A percentile compares a stretch with the other conserved stretches of the same genome.
phyloP scores from a whole-genome alignment of 2,797 vertebrate genomes.

The Enteromius mattozi region DNA sequence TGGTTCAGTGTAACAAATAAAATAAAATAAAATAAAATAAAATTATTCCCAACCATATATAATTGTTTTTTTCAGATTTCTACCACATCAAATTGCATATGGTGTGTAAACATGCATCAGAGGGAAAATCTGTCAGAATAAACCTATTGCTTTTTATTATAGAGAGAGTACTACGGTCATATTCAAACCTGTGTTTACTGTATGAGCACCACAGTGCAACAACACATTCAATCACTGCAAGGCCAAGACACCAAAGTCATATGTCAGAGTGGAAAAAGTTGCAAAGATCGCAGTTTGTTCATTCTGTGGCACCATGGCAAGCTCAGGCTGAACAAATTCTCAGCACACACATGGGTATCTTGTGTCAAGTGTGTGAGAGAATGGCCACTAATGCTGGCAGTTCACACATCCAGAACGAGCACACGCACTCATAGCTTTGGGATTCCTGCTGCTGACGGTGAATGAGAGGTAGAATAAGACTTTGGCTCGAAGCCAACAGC shows the following conservation, averaged over 20 bases:
- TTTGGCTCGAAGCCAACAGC: slow-evolving; percentile 37
- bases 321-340: slow-evolving; percentile 6
- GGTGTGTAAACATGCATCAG: background rate
- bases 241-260: background rate
- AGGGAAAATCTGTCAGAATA: background rate
- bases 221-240: background rate
- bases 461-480: slow-evolving; percentile 36
- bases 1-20: background rate
- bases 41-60: background rate
- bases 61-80: background rate
- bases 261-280: background rate
- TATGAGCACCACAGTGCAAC: background rate
- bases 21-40: background rate
- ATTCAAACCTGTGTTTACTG: background rate
- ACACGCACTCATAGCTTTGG: slow-evolving; percentile 25
- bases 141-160: background rate
- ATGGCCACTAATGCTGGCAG: slow-evolving; percentile 15
- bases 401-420: slow-evolving; percentile 31
- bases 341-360: background rate
- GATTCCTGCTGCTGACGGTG: slow-evolving; percentile 34
- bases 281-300: background rate
- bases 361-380: slow-evolving; percentile 23
- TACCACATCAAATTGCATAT: background rate
- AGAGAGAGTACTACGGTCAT: background rate
- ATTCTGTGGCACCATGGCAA: background rate